Percentiles rank a stretch among this genome's conserved stretches.
phyloP scores from a whole-genome alignment of 2,888 invertebrate species.

The Tipula lateralis region DNA sequence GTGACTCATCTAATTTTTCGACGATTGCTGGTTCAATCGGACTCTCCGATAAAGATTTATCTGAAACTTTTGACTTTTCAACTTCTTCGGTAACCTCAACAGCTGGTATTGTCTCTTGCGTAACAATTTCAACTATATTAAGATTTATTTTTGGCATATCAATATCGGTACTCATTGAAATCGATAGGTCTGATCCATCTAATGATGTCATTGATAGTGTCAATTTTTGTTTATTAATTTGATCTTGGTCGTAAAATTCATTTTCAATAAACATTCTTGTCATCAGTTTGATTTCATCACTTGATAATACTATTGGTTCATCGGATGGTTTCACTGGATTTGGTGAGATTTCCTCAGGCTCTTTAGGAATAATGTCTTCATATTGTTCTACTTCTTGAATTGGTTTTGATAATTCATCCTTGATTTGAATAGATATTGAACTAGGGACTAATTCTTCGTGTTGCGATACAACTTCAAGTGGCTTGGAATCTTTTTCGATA shows the following conservation, averaged over 20 bases:
- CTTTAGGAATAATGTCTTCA: not conserved
- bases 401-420: not conserved
- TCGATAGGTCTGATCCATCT: slow-evolving; percentile 41
- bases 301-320: not conserved
- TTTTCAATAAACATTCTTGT: slow-evolving; percentile 45
- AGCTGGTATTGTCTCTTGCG: not conserved
- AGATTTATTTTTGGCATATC: slow-evolving; percentile 43
- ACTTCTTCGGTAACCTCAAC: not conserved
- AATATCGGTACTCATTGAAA: slow-evolving; percentile 40
- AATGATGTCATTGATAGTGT: slow-evolving; percentile 48
- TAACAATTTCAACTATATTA: slow-evolving; percentile 42
- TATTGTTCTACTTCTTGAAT: not conserved
- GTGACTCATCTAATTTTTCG: not conserved
- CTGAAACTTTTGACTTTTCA: not conserved
- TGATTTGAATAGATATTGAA: not conserved
- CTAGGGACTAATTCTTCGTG: not conserved
- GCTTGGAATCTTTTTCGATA: not conserved
- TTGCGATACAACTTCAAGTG: not conserved
- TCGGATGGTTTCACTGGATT: not conserved
- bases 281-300: not conserved
- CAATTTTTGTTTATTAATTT: slow-evolving; percentile 39
- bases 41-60: not conserved
- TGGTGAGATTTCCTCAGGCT: not conserved
- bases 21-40: not conserved
- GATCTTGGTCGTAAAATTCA: slow-evolving; percentile 39